phyloP scores from a whole-genome alignment of 2,888 invertebrate species.

The Cartodere bifasciata region DNA sequence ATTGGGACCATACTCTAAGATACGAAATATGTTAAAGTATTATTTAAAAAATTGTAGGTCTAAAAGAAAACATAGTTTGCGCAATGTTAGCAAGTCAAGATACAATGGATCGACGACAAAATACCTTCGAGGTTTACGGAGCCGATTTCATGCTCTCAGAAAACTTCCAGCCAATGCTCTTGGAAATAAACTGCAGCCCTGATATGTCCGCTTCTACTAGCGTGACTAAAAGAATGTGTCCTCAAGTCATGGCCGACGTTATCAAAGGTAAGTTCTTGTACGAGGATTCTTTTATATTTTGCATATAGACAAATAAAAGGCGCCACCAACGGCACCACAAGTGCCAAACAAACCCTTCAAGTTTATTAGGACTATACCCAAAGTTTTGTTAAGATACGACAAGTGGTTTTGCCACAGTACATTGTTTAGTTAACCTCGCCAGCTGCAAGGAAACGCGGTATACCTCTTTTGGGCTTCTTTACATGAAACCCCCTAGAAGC shows the following conservation, averaged over 20 bases:
- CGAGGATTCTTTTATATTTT: neutral
- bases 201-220: conserved; percentile 84
- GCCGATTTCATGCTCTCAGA: conserved; percentile 92
- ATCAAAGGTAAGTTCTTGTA: conserved; percentile 59
- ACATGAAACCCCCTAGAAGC: no score
- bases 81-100: conserved; percentile 80
- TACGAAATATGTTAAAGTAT: no score
- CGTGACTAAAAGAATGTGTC: conserved; percentile 76
- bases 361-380: no score
- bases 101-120: conserved; percentile 64
- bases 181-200: conserved; percentile 91
- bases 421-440: no score
- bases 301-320: conserved; percentile 1
- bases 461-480: no score
- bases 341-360: no score
- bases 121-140: conserved; percentile 87
- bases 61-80: conserved; percentile 45
- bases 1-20: no score
- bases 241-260: conserved; percentile 78
- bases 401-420: no score
- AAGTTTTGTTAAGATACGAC: no score
- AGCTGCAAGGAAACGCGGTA: no score
- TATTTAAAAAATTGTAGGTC: conserved; percentile 23
- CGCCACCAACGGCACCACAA: no score
- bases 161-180: conserved; percentile 79